Evolutionary conservation across 64 coral and sea anemone species (phyloP).

Genomic region (Stichodactyla mertensii): DNA sequence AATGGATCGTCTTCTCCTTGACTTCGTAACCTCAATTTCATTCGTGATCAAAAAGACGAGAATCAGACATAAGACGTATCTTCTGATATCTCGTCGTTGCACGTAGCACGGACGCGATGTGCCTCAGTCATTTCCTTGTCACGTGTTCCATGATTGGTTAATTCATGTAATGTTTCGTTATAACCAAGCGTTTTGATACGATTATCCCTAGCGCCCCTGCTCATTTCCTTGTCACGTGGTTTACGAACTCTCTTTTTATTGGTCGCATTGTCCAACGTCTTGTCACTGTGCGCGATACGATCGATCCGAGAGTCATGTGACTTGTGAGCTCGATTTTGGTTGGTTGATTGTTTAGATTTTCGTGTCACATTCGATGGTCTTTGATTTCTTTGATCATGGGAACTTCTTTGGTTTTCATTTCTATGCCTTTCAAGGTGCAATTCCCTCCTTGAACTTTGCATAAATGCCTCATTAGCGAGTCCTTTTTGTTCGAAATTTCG

Average conservation of each 20-base stretch:
- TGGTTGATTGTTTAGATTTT: neutral
- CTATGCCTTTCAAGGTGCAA: neutral
- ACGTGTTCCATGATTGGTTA: neutral
- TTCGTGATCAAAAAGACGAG: neutral
- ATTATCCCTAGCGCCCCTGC: neutral
- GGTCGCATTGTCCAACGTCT: neutral
- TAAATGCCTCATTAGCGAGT: neutral
- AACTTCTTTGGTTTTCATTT: neutral
- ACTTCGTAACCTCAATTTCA: neutral
- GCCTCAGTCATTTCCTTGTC: neutral
- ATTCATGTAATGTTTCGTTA: neutral
- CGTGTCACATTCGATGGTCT: neutral
- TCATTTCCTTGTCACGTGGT: neutral
- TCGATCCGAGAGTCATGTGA: neutral
- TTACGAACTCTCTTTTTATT: neutral
- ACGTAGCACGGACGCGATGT: neutral
- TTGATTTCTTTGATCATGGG: neutral
- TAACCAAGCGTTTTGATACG: neutral
- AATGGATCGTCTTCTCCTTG: neutral
- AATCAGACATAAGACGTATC: neutral
- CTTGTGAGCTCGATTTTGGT: neutral
- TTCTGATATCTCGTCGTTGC: neutral
- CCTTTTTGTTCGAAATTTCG: neutral
- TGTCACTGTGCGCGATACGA: neutral
- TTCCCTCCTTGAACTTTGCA: neutral